These are phyloP conservation scores for Tanypteryx hageni DNA, from an alignment of 2,888 invertebrate genomes.

Conservation along the genomic window DNA sequence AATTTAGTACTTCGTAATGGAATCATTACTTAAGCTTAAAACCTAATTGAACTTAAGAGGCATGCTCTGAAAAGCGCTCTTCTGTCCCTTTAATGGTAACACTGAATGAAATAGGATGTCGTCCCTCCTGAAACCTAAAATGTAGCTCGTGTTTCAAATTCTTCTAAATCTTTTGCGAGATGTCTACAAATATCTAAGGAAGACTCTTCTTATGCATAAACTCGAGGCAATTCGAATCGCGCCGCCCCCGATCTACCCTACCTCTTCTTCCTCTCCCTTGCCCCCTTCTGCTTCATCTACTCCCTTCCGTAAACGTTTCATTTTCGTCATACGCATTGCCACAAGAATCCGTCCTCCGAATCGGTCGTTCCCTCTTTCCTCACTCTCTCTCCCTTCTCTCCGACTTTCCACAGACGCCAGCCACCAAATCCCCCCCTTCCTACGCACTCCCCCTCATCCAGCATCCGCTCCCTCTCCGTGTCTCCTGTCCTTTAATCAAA, in stretches of 20 bases:
- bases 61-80: too few species aligned
- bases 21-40: too few species aligned
- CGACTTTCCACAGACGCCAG: too few species aligned
- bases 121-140: slow-evolving; percentile 14
- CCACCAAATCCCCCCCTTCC: neutral
- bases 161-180: neutral
- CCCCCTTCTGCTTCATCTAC: neutral
- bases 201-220: too few species aligned
- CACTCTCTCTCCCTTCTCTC: neutral
- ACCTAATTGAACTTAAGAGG: too few species aligned
- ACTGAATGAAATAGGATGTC: neutral
- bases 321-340: slow-evolving; percentile 17
- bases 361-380: neutral
- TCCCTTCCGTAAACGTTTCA: neutral
- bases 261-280: neutral
- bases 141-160: neutral
- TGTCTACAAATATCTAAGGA: too few species aligned
- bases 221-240: too few species aligned
- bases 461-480: neutral
- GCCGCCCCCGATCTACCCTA: neutral
- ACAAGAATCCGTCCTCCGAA: neutral
- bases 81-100: neutral
- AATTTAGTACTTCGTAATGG: too few species aligned
- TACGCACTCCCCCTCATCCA: neutral
- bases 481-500: slow-evolving; percentile 22